Base-by-base conservation (phyloP, 2,113 vertebrate species). In the Holacanthus passer region DNA sequence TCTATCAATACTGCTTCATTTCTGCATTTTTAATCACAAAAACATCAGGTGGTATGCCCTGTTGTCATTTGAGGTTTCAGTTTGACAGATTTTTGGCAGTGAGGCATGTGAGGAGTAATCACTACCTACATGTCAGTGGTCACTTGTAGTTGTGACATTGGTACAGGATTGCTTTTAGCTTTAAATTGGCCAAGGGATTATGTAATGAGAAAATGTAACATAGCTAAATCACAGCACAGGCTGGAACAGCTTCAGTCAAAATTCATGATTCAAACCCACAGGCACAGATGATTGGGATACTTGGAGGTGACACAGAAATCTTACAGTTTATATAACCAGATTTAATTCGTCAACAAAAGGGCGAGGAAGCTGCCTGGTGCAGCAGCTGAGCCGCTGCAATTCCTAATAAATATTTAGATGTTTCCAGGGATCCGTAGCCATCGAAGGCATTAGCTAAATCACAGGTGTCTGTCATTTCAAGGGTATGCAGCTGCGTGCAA, bases 401-500 rank as follows among this genome's bases (percentile, higher is more conserved):
- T 48, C 71, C 47, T 41, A n/a, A 71, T 84, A 81, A 92, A 89
- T 89, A 94, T 88, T 88, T 90, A 81, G 74, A 19, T 86, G 88
- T 93, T 89, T 93, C 85, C 81, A 93, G 72, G 88, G 78, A 82
- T 69, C 29, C 13, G 16, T 32, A 83, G 56, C 53, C 29, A 22
- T 39, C 52, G n/a, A 43, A 89, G 45, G 59, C 52, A 20, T 80
- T 67, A 53, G 77, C 67, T 83, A 88, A 90, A 92, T 91, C 78
- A 71, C 84, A 89, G 77, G 82, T 91, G 86, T 93, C 88, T 71
- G 85, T 95, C 93, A 90, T 77, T 19, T 8, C 66, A 53, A 22
- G 81, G 66, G 82, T 93, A 91, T 91, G 91, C 75, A 82, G 74
- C 73, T 93, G 91, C 81, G 86, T 93, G 93, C 90, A 86, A 87